Conservation (phyloP, 2,888 invertebrate genomes). For the Drosophila robusta region DNA sequence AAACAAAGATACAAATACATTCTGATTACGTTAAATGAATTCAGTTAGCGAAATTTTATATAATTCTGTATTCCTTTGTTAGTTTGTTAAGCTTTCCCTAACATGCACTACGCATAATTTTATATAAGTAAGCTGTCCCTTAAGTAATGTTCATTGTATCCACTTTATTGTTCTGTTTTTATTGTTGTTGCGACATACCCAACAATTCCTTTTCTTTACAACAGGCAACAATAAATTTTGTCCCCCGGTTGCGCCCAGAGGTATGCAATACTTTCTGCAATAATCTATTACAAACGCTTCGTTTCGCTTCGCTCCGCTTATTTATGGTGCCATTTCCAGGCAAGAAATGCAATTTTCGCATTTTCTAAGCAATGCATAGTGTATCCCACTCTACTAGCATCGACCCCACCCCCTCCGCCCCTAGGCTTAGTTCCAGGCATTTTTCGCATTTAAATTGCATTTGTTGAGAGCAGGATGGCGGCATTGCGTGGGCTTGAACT, state of each 20-base stretch:
- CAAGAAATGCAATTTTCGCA: constrained; percentile 56
- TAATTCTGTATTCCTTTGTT: background rate
- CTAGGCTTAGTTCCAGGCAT: constrained; percentile 54
- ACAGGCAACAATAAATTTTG: constrained; percentile 63
- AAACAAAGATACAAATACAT: too few relatives aligned
- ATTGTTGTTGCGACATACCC: constrained; percentile 30
- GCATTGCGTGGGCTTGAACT: constrained; percentile 67
- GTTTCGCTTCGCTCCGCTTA: constrained; percentile 48
- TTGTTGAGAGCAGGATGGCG: constrained; percentile 21
- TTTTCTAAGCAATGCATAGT: constrained; percentile 58
- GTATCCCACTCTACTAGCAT: constrained; percentile 4
- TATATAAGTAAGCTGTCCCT: constrained; percentile 3
- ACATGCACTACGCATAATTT: constrained; percentile 7
- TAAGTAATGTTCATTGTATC: constrained; percentile 32
- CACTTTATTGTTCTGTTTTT: constrained; percentile 16
- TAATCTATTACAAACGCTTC: constrained; percentile 72
- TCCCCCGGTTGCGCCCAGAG: constrained; percentile 32
- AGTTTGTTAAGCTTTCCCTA: too few relatives aligned
- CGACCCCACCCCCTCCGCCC: background rate
- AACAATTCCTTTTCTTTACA: constrained; percentile 59
- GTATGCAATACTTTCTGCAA: constrained; percentile 71
- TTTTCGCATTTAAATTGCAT: constrained; percentile 76
- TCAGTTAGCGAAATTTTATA: background rate
- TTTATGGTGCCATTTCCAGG: constrained; percentile 72
- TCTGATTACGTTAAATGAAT: too few relatives aligned